phyloP scores from a whole-genome alignment of 2,797 vertebrate genomes.

The Poecilia picta region DNA sequence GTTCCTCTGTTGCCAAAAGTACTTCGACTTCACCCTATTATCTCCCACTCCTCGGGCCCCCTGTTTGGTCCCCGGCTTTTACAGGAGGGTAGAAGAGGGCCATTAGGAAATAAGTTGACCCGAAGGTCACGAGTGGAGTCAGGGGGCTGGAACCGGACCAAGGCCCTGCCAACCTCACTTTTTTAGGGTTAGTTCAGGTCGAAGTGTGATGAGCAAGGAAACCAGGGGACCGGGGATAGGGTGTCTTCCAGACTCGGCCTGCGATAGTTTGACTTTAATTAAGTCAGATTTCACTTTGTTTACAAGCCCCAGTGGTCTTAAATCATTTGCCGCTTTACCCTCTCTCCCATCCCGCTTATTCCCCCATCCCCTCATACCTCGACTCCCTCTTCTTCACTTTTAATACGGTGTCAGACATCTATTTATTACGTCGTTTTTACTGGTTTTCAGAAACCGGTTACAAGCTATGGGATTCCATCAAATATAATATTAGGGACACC shows the following conservation, averaged over 20 bases:
- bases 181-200: constrained; percentile 56
- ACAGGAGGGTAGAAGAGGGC: constrained; percentile 83
- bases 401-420: constrained; percentile 83
- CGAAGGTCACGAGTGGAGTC: constrained; percentile 79
- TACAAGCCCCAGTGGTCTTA: constrained; percentile 83
- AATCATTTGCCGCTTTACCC: constrained; percentile 76
- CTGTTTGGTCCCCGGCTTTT: constrained; percentile 78
- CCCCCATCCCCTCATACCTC: constrained; percentile 50
- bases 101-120: constrained; percentile 88
- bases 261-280: constrained; percentile 82
- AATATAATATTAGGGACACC: constrained; percentile 79
- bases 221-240: constrained; percentile 45
- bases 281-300: constrained; percentile 83
- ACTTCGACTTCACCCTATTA: constrained; percentile 74
- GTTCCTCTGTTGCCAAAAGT: constrained; percentile 61
- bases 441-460: constrained; percentile 78
- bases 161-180: constrained; percentile 58
- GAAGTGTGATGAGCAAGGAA: constrained; percentile 47
- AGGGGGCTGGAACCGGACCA: constrained; percentile 72
- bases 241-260: constrained; percentile 71
- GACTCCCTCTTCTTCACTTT: constrained; percentile 69
- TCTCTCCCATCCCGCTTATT: constrained; percentile 25
- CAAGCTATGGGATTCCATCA: constrained; percentile 83
- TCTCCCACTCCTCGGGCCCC: constrained; percentile 71
- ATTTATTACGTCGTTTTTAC: constrained; percentile 84